Evolutionary conservation across 2,888 invertebrate species (phyloP).

Genomic region (Neuroscelio doddi): DNA sequence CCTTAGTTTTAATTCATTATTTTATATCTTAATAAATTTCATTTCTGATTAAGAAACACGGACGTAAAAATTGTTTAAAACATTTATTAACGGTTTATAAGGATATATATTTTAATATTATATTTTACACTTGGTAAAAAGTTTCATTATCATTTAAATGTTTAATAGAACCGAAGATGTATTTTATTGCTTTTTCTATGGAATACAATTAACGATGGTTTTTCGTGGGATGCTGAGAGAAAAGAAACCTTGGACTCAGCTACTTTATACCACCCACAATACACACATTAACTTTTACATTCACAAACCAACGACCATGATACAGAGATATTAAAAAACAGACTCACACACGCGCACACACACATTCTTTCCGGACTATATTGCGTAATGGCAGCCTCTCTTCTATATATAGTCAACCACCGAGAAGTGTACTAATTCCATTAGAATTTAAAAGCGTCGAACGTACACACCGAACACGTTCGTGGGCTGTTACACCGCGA

Average conservation of each 20-base stretch:
- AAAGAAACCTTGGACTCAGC: conserved; percentile 18
- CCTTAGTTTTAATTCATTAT: no score
- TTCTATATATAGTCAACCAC: conserved; percentile 25
- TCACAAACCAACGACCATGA: conserved; percentile 27
- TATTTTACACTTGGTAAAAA: not conserved
- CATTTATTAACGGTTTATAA: no score
- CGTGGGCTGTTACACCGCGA: conserved; percentile 9
- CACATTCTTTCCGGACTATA: conserved; percentile 8
- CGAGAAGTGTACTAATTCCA: conserved; percentile 42
- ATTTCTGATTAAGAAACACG: no score
- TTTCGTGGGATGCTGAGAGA: conserved; percentile 19
- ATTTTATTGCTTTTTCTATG: not conserved
- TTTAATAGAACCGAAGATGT: no score
- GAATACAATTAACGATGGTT: conserved; percentile 12
- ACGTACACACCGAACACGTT: conserved; percentile 14
- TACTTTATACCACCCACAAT: conserved; percentile 16
- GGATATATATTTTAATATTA: conserved; percentile 3
- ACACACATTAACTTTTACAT: conserved; percentile 14
- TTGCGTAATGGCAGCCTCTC: conserved; percentile 29
- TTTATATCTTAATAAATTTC: no score
- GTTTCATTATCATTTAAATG: no score
- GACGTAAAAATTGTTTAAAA: no score
- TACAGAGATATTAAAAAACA: conserved; percentile 13
- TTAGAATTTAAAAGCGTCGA: conserved; percentile 41
- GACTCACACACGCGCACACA: not conserved